phyloP scores from a whole-genome alignment of 2,113 vertebrate species.

The Scopus umbretta region DNA sequence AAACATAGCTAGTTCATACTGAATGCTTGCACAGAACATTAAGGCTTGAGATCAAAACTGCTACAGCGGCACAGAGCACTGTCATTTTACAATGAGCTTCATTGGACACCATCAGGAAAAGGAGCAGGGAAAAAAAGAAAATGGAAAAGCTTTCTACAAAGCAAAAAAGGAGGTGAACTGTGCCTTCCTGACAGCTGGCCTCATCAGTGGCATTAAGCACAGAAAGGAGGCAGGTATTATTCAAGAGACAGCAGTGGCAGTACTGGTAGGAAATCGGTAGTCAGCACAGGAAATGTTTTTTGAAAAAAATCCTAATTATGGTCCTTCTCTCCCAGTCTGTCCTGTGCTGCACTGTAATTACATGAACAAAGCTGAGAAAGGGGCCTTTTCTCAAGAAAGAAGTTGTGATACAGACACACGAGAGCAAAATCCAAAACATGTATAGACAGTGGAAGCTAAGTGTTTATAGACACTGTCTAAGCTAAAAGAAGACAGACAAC shows the following conservation, averaged over 20 bases:
- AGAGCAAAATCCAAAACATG: background rate
- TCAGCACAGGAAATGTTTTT: background rate
- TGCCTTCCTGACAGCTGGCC: background rate
- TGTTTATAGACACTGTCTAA: too few species aligned
- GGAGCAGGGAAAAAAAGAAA: background rate
- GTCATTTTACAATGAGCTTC: background rate
- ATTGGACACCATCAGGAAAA: background rate
- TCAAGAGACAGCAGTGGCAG: background rate
- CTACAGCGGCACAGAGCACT: background rate
- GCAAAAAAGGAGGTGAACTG: background rate
- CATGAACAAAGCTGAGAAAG: background rate
- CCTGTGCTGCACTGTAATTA: constrained; percentile 2
- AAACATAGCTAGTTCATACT: background rate
- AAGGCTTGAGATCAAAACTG: background rate
- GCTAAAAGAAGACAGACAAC: background rate
- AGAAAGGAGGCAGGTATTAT: background rate
- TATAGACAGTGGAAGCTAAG: background rate
- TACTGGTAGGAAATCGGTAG: background rate
- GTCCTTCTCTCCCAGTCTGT: background rate
- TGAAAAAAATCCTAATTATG: background rate
- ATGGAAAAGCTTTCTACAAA: background rate
- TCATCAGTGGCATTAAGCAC: background rate
- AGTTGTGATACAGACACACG: background rate
- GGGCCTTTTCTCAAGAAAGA: background rate
- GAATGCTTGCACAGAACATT: background rate